Evolutionary conservation across 30 jellyfish, hydroid and myxozoan species (phyloP), one percentile per base, ranked within the genome.

Genomic region (Nemopilema nomurai): DNA sequence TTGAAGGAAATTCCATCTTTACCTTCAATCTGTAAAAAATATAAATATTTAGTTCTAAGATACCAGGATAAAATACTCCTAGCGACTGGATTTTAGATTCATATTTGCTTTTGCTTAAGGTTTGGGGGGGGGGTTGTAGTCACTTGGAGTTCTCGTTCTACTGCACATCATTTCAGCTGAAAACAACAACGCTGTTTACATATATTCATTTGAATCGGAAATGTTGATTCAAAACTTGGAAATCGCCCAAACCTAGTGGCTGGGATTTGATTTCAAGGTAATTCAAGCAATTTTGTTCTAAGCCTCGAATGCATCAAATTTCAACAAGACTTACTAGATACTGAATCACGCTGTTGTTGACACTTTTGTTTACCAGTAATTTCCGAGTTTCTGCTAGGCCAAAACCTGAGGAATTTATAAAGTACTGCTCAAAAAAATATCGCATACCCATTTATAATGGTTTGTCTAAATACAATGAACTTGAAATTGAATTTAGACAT

Each of bases 331-430:
- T n/a, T n/a, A n/a, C n/a, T n/a, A n/a, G n/a, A n/a, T n/a, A n/a
- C n/a, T n/a, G n/a, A n/a, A n/a, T n/a, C n/a, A n/a, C n/a, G n/a
- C n/a, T n/a, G n/a, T n/a, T n/a, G n/a, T n/a, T n/a, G n/a, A n/a
- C n/a, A n/a, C n/a, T n/a, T n/a, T n/a, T n/a, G n/a, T n/a, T n/a
- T n/a, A n/a, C n/a, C n/a, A n/a, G n/a, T n/a, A n/a, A 31, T 25
- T 23, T 74, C 31, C 24, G 20, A 51, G 21, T 88, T 67, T 69
- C 22, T 41, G 26, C 62, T 82, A 9, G 91, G 69, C 20, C 49
- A 22, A 26, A 27, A 82, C 69, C 22, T 69, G 31, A 33, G 91
- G 41, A 87, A 82, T 52, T 86, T 69, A 28, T 87, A 49, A 19
- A 69, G 72, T 29, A 83, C 91, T 20, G 68, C 17, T n/a, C 69